Evolutionary conservation across 2,113 vertebrate genomes (phyloP).

Genomic region (Chaenocephalus aceratus): DNA sequence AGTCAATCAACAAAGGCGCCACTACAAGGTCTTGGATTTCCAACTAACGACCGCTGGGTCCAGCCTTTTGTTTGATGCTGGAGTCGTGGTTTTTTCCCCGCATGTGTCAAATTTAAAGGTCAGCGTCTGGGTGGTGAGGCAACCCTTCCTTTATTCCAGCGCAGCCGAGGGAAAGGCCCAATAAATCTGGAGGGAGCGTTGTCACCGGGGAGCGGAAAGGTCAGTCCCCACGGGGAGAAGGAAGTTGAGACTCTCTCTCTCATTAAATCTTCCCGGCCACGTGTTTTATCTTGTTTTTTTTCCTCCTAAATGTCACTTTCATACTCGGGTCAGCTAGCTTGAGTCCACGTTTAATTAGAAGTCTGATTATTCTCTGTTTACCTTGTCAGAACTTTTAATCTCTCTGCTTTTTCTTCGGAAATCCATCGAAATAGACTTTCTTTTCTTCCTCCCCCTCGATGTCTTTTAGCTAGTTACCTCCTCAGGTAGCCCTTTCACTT

Average conservation of each 20-base stretch:
- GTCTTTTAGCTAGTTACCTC: constrained; percentile 7
- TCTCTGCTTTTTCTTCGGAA: neutral
- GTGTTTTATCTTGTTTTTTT: constrained; percentile 51
- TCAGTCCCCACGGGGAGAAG: constrained; percentile 77
- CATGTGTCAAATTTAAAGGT: constrained; percentile 79
- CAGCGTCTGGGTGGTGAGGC: constrained; percentile 76
- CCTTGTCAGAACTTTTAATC: constrained; percentile 44
- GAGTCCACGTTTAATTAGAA: constrained; percentile 68
- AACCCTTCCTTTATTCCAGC: constrained; percentile 69
- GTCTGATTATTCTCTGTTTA: constrained; percentile 67
- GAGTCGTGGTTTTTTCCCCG: constrained; percentile 12
- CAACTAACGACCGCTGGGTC: constrained; percentile 51
- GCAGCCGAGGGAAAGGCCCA: constrained; percentile 70
- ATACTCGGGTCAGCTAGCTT: constrained; percentile 59
- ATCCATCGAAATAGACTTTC: constrained; percentile 30
- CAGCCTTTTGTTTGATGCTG: constrained; percentile 58
- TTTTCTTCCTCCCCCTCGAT: neutral
- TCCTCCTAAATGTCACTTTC: constrained; percentile 82
- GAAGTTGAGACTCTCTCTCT: constrained; percentile 72
- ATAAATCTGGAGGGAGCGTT: constrained; percentile 81
- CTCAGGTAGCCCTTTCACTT: constrained; percentile 18
- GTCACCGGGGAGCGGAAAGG: constrained; percentile 82
- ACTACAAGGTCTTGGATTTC: constrained; percentile 52
- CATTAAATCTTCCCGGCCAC: constrained; percentile 78
- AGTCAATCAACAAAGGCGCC: constrained; percentile 51